A percentile compares a stretch with the other conserved stretches of the same genome.
phyloP scores from a whole-genome alignment of 2,113 vertebrate genomes.

The Lepus timidus region DNA sequence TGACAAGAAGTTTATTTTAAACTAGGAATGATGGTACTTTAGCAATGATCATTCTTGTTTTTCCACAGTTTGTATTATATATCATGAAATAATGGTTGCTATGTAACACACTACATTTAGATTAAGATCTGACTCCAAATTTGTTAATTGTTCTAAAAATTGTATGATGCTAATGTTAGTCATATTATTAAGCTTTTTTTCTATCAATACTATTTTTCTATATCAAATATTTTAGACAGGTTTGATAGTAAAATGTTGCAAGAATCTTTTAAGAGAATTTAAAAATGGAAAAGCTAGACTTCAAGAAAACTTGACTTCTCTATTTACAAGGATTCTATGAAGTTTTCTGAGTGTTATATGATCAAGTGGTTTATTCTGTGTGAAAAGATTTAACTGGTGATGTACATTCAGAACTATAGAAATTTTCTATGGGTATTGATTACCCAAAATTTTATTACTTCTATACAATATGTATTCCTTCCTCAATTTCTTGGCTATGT shows the following conservation, averaged over 20 bases:
- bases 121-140: not conserved
- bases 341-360: not conserved
- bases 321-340: not conserved
- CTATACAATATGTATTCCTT: not conserved
- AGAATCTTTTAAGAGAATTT: not conserved
- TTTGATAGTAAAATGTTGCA: not conserved
- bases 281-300: not conserved
- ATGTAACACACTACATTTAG: not conserved
- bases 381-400: not conserved
- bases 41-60: not conserved
- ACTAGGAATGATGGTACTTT: not conserved
- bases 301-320: conserved; percentile 43
- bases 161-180: not conserved
- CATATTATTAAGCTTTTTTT: not conserved
- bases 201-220: not conserved
- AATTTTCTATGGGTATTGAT: not conserved
- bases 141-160: not conserved
- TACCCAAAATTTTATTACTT: not conserved
- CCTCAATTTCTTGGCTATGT: not conserved
- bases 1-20: not conserved
- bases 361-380: not conserved
- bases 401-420: not conserved
- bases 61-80: not conserved
- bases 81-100: not conserved
- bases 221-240: not conserved